Percentiles rank a stretch among this genome's conserved stretches.
phyloP scores from a whole-genome alignment of 2,888 invertebrate genomes.

The Nomada fucata region DNA sequence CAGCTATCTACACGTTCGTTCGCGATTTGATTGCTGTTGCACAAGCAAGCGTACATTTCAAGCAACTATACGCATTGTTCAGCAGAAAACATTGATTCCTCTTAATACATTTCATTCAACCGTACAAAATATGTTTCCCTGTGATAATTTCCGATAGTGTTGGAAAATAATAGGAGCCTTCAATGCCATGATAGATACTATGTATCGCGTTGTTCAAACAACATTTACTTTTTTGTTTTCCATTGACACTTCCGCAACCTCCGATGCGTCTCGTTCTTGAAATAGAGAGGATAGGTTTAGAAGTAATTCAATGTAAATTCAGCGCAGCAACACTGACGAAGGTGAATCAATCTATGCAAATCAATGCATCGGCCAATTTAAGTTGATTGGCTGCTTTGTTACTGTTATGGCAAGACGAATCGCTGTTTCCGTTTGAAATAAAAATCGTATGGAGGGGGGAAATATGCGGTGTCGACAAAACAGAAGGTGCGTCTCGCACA shows the following conservation, averaged over 20 bases:
- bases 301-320: slow-evolving; percentile 43
- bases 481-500: neutral
- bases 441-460: neutral
- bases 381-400: slow-evolving; percentile 26
- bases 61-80: neutral
- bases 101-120: neutral
- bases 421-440: slow-evolving; percentile 26
- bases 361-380: slow-evolving; percentile 29
- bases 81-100: neutral
- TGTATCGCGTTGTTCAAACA: neutral
- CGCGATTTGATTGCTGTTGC: neutral
- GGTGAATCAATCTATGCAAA: slow-evolving; percentile 39
- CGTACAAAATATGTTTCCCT: neutral
- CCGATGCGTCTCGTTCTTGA: neutral
- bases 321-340: neutral
- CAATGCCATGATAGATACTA: neutral
- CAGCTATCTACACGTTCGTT: too few species aligned
- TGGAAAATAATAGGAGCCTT: neutral
- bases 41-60: neutral
- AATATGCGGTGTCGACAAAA: neutral
- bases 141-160: neutral
- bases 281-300: slow-evolving; percentile 19
- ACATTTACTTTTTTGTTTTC: slow-evolving; percentile 10
- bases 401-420: slow-evolving; percentile 13
- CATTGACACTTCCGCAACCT: slow-evolving; percentile 20